Conservation (phyloP, 2,113 vertebrate species). For the Neotragus pygmaeus region DNA sequence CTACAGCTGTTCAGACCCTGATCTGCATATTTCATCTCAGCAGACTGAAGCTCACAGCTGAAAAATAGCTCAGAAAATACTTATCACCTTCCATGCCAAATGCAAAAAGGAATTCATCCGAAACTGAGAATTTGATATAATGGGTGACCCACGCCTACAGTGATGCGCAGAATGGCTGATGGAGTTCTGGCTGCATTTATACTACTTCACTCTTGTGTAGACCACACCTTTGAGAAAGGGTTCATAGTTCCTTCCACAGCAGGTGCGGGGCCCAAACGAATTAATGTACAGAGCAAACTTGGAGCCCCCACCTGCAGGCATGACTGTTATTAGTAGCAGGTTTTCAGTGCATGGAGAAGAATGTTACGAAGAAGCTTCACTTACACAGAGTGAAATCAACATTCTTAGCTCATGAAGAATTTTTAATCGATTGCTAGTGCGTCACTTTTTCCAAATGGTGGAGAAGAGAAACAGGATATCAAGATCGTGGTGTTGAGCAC, state of each 20-base stretch:
- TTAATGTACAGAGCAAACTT: fast-evolving
- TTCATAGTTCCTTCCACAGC: no score
- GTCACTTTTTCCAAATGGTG: not conserved
- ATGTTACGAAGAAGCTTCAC: not conserved
- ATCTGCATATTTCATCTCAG: slow-evolving; percentile 52
- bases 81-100: slow-evolving; percentile 1
- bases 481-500: not conserved
- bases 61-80: slow-evolving; percentile 50
- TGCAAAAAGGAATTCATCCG: not conserved
- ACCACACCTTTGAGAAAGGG: not conserved
- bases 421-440: not conserved
- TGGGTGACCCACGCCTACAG: not conserved
- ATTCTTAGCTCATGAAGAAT: not conserved
- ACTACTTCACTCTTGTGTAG: not conserved
- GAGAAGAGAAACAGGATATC: not conserved
- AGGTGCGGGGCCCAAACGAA: not conserved
- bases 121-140: not conserved
- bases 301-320: not conserved
- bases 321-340: not conserved
- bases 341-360: not conserved
- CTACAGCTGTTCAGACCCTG: slow-evolving; percentile 18
- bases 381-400: not conserved
- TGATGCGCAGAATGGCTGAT: not conserved
- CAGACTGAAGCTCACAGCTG: not conserved
- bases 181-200: no score